Base-by-base conservation (phyloP, 23 tunicate species). In the Botrylloides violaceus region DNA sequence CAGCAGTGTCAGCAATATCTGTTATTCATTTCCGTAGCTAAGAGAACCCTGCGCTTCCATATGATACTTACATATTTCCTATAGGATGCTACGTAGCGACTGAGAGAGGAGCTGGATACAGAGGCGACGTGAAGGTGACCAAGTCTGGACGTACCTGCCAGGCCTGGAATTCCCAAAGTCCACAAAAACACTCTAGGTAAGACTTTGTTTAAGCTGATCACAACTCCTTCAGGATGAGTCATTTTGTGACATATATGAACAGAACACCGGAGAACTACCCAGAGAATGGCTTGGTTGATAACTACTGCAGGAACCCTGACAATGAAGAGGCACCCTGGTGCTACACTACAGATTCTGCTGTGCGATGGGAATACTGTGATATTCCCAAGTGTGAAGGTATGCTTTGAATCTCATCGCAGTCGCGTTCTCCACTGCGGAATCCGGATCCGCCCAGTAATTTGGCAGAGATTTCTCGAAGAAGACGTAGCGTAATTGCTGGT, bases 131-230 rank as follows among this genome's bases (percentile, higher is more conserved):
- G 19, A 3, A 33, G 23, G 35, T 28, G 3, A 63, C 70, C 34
- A 28, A 25, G 3, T 25, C 7, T 63, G 70, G 70, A 26, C 32
- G 35, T 7, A 29, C 4, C 19, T 63, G 70, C 33, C 70, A 63
- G 35, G 29, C 23, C 19, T 63, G 70, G 70, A 33, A 63, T 63
- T 26, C 70, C 19, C 70, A 63, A 63, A 3, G 23, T 12, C 70
- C 70, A 25, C 70, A 63, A 19, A 34, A 63, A 29, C 70, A 63
- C 33, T 25, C 70, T 3, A 63, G 70, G 70, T 63, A 63, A 4
- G 34, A 63, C 29, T 7, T 3, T n/a, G n/a, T n/a, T n/a, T n/a
- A n/a, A n/a, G n/a, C n/a, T n/a, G n/a, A n/a, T n/a, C n/a, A n/a
- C n/a, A n/a, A n/a, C n/a, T n/a, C n/a, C n/a, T n/a, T n/a, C n/a